Conservation (phyloP, 2,797 vertebrate genomes). For the Sebastiscus tertius region DNA sequence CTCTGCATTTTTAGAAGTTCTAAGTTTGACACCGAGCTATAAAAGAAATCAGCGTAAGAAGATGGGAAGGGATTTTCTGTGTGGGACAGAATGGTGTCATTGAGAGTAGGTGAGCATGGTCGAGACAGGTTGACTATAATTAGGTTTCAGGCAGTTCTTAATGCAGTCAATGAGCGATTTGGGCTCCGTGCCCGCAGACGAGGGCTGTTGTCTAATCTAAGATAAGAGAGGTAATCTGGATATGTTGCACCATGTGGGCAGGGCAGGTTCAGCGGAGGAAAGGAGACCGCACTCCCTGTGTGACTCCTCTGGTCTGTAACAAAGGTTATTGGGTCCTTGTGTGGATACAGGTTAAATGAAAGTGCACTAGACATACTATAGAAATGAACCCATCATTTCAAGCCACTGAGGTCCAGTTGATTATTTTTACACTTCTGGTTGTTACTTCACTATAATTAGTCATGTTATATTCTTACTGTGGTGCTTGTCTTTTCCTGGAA, state of each 20-base stretch:
- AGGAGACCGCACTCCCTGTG: not conserved
- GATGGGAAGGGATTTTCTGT: conserved; percentile 22
- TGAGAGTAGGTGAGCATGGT: conserved; percentile 3
- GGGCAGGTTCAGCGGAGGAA: not conserved
- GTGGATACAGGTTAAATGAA: not conserved
- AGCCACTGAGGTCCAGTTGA: too few species aligned
- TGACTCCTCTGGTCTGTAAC: conserved; percentile 3
- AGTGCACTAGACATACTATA: not conserved
- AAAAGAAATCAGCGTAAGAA: conserved; percentile 14
- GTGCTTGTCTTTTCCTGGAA: not conserved
- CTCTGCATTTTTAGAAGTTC: not conserved
- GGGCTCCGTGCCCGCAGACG: conserved; percentile 36
- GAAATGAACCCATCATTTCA: not conserved
- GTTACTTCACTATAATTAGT: not conserved
- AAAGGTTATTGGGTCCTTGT: not conserved
- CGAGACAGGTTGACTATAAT: conserved; percentile 40
- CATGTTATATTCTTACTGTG: not conserved
- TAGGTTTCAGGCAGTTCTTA: conserved; percentile 30
- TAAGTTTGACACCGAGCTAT: conserved; percentile 3
- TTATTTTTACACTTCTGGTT: not conserved
- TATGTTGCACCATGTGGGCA: conserved; percentile 43
- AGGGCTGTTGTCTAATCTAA: conserved; percentile 55
- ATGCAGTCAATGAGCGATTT: conserved; percentile 49
- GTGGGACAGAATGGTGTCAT: not conserved
- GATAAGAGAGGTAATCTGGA: conserved; percentile 63